phyloP scores from a whole-genome alignment of 2,888 invertebrate genomes.

The Baronia brevicornis region DNA sequence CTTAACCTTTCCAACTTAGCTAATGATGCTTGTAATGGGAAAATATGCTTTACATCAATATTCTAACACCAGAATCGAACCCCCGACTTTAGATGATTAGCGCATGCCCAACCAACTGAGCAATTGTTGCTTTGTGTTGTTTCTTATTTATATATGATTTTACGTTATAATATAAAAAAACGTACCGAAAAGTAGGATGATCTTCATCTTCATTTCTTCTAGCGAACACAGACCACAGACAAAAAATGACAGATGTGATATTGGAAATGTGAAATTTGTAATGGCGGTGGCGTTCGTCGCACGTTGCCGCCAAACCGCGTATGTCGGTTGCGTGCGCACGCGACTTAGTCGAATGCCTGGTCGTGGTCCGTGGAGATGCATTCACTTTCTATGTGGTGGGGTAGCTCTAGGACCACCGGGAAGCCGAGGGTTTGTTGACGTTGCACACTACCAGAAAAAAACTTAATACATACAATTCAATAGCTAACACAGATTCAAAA shows the following conservation, averaged over 20 bases:
- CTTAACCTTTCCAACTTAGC: no score
- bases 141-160: no score
- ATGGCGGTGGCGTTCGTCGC: slow-evolving; percentile 53
- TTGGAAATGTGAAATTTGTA: slow-evolving; percentile 29
- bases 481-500: no score
- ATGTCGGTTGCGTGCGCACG: slow-evolving; percentile 40
- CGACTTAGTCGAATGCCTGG: slow-evolving; percentile 27
- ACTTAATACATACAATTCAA: no score
- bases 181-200: slow-evolving; percentile 58
- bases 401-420: slow-evolving; percentile 50
- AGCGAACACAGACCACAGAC: slow-evolving; percentile 53
- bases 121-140: no score
- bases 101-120: no score
- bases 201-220: slow-evolving; percentile 44
- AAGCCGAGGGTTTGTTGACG: slow-evolving; percentile 65
- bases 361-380: slow-evolving; percentile 33
- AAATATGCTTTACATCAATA: no score
- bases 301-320: slow-evolving; percentile 59
- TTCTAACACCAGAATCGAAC: no score
- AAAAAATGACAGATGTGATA: slow-evolving; percentile 29
- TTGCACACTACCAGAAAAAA: no score
- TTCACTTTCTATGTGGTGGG: slow-evolving; percentile 74
- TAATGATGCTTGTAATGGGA: no score
- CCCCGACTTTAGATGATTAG: no score
- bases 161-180: slow-evolving; percentile 25